phyloP scores from a whole-genome alignment of 2,113 vertebrate species.

The Chauna torquata region DNA sequence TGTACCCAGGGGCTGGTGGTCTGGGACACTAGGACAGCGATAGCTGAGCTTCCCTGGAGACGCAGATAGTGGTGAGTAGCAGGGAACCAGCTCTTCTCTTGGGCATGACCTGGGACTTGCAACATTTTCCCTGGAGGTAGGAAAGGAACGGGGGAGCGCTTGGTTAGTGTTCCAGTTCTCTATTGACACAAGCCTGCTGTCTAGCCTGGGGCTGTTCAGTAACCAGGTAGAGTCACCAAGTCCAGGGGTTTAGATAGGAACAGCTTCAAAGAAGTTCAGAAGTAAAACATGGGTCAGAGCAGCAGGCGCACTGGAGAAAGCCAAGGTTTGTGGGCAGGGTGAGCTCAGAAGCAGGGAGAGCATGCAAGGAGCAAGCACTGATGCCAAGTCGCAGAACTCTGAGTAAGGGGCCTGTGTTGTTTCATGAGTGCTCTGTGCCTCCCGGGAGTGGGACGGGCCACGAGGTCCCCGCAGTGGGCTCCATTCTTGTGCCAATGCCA shows the following conservation, averaged over 20 bases:
- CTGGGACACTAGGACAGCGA: neutral
- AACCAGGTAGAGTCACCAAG: conserved; percentile 17
- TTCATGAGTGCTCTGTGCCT: neutral
- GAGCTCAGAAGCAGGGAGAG: neutral
- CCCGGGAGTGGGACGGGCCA: rapidly evolving
- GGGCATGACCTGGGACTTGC: neutral
- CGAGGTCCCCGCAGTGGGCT: neutral
- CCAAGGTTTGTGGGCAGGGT: conserved; percentile 44
- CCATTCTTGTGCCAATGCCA: neutral
- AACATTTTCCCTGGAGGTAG: neutral
- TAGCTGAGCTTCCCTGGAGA: neutral
- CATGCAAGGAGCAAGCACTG: neutral
- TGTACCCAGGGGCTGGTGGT: neutral
- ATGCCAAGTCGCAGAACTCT: neutral
- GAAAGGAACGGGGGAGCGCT: neutral
- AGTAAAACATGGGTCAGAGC: conserved; percentile 30
- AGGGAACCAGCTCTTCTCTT: neutral
- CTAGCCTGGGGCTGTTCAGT: neutral
- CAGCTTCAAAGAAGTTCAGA: conserved; percentile 39
- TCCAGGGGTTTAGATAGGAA: neutral
- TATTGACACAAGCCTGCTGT: conserved; percentile 18
- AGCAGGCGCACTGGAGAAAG: conserved; percentile 44
- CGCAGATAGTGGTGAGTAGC: neutral
- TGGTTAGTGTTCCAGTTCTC: neutral
- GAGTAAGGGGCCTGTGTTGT: neutral